phyloP scores from a whole-genome alignment of 1,140 invertebrate genomes.

The Bilobella aurantiaca region DNA sequence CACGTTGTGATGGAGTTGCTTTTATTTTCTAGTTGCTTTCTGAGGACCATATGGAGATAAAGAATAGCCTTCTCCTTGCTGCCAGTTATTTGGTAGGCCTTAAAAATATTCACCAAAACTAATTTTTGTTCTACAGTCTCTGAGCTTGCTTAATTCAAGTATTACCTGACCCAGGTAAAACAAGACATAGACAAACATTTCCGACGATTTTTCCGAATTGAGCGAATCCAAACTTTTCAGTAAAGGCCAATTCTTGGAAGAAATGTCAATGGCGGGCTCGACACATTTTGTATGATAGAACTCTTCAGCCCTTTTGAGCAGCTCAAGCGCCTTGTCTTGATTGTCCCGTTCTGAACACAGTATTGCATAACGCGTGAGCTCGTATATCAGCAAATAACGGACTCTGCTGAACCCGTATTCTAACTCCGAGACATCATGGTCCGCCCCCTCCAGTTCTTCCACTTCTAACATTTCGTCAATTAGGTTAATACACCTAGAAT shows the following conservation, averaged over 20 bases:
- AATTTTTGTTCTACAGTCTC: background rate
- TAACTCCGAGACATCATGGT: slow-evolving; percentile 1
- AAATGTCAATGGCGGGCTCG: background rate
- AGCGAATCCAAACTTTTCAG: slow-evolving; percentile 19
- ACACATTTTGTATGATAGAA: slow-evolving; percentile 21
- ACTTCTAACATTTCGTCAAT: slow-evolving; percentile 7
- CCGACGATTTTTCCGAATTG: slow-evolving; percentile 29
- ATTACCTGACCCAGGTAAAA: slow-evolving; percentile 33
- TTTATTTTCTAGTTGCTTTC: slow-evolving; percentile 26
- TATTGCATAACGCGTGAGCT: slow-evolving; percentile 29
- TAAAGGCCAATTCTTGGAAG: background rate
- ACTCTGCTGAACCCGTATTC: slow-evolving; percentile 5
- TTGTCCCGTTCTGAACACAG: slow-evolving; percentile 31
- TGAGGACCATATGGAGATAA: slow-evolving; percentile 32
- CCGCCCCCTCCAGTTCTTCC: no score
- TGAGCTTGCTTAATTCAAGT: background rate
- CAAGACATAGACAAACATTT: slow-evolving; percentile 33
- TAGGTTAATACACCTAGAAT: slow-evolving; percentile 14
- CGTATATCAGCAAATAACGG: slow-evolving; percentile 28
- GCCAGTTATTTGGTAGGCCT: slow-evolving; percentile 29
- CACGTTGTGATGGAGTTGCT: slow-evolving; percentile 25
- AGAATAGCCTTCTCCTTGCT: slow-evolving; percentile 30
- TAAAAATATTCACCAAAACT: slow-evolving; percentile 8
- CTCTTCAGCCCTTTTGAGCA: slow-evolving; percentile 27
- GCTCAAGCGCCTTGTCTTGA: slow-evolving; percentile 22